Conservation (phyloP, 2,113 vertebrate species). For the Ahaetulla prasina region DNA sequence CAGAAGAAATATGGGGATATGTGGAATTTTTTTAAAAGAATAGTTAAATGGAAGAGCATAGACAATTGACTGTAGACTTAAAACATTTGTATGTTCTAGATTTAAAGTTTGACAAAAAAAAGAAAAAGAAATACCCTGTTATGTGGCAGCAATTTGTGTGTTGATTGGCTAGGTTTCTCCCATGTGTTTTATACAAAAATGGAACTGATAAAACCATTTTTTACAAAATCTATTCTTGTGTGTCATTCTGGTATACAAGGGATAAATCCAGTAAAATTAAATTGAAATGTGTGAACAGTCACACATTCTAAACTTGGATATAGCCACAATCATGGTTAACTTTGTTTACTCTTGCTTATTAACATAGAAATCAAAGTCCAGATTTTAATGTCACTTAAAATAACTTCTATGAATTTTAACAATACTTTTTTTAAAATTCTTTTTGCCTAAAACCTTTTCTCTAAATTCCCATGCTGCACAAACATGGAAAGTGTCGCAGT, state of each 20-base stretch:
- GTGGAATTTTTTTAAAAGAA: conserved; percentile 71
- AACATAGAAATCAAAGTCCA: background rate
- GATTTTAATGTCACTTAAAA: background rate
- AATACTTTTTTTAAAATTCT: background rate
- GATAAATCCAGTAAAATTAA: background rate
- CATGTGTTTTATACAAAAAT: conserved; percentile 92
- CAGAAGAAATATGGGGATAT: conserved; percentile 65
- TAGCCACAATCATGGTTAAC: background rate
- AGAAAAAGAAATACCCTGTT: conserved; percentile 69
- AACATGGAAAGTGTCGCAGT: background rate
- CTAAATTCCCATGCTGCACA: background rate
- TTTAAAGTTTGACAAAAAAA: conserved; percentile 65
- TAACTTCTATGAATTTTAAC: background rate
- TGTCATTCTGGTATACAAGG: background rate
- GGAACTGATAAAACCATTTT: conserved; percentile 89
- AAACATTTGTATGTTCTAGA: conserved; percentile 82
- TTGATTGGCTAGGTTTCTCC: conserved; percentile 83
- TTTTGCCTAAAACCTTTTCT: background rate
- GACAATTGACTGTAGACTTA: conserved; percentile 66
- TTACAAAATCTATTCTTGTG: conserved; percentile 63
- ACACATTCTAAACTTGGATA: conserved; percentile 7
- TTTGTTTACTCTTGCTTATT: conserved; percentile 8
- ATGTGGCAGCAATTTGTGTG: conserved; percentile 59
- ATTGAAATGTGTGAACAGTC: background rate
- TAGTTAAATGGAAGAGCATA: conserved; percentile 69